Percentiles rank a stretch among this genome's conserved stretches.
Conservation (phyloP, 2,113 vertebrate genomes). For the Cyprinodon variegatus region DNA sequence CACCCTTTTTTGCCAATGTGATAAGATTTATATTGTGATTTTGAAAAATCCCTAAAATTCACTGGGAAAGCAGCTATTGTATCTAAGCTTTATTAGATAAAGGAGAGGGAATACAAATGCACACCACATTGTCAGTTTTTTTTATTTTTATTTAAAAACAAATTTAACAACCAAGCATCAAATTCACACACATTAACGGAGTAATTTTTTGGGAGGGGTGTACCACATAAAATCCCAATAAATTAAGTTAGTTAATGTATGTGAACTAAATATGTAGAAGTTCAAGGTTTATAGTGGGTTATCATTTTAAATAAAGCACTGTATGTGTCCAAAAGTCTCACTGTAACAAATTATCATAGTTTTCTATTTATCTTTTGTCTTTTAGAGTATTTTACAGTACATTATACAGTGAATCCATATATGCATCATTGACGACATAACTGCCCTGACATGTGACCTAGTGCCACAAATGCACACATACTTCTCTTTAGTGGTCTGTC, state of each 20-base stretch:
- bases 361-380: neutral
- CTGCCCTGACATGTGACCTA: constrained; percentile 60
- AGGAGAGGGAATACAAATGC: no score
- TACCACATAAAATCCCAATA: neutral
- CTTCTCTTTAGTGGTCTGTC: constrained; percentile 32
- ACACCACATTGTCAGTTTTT: no score
- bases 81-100: no score
- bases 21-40: no score
- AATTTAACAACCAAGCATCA: no score
- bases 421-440: constrained; percentile 24
- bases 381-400: neutral
- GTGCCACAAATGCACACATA: constrained; percentile 17
- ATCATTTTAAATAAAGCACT: neutral
- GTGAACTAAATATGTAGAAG: neutral
- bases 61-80: no score
- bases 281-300: neutral
- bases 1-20: no score
- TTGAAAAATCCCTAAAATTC: no score
- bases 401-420: neutral
- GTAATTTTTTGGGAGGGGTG: no score
- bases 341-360: neutral
- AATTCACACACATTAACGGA: no score
- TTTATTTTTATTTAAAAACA: no score
- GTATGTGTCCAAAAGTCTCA: neutral
- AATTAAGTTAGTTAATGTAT: neutral